Evolutionary conservation across 35 echinoderm and acorn worm genomes (phyloP), one percentile per base, ranked within the genome.

Genomic region (Acanthaster planci): DNA sequence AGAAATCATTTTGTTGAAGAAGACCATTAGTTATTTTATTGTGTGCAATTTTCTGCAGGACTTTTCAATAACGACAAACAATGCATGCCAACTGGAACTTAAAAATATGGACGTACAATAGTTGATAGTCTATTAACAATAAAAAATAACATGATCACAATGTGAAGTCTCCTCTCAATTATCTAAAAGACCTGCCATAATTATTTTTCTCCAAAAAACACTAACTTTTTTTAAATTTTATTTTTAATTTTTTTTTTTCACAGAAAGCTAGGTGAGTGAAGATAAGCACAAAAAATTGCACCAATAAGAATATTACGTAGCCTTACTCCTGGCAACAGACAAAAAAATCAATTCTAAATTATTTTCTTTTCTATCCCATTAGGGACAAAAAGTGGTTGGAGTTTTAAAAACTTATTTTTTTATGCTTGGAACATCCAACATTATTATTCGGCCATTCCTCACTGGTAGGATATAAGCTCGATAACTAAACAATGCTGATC

Each of bases 51-150:
- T 72, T 72, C 23, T 72, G 64, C 64, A 72, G 64, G 64, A 47
- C 42, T 72, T 72, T 72, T 34, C 56, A 72, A 72, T 72, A 72
- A 26, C 64, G 64, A 72, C 64, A 72, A 72, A 26, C 64, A 72
- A 47, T 26, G 64, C 64, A 72, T 72, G 64, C 64, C 64, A 72
- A 72, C 64, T 27, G 34, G 64, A 72, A 72, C 23, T 72, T 72
- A 72, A 72, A 72, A 72, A 72, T 72, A 72, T 72, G 64, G 64
- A 72, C 64, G 64, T 72, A 72, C 64, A 72, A 72, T 72, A 72
- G 64, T 72, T 31, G 30, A 72, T 72, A 72, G 26, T 72, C 64
- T 72, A 72, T 72, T 34, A 72, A 72, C 64, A 72, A 72, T 72
- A 72, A 72, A 72, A 67, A 72, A 72, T 72, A 72, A 72, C 64